Conservation (phyloP, 2,797 vertebrate species). For the Arremon aurantiirostris region DNA sequence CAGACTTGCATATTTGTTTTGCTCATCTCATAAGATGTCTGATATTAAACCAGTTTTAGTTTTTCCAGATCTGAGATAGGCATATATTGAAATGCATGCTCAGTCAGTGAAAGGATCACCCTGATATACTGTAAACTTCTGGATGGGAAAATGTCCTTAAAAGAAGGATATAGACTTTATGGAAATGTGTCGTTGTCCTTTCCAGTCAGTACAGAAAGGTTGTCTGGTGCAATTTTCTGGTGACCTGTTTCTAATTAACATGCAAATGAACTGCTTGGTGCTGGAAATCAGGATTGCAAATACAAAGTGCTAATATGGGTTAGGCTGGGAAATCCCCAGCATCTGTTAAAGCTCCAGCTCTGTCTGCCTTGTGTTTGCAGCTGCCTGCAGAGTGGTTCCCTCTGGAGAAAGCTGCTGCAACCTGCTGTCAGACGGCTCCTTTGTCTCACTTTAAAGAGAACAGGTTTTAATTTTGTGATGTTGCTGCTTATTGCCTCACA, state of each 20-base stretch:
- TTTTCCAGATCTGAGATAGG: background rate
- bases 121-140: background rate
- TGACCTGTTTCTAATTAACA: constrained; percentile 49
- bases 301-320: background rate
- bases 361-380: background rate
- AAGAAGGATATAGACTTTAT: background rate
- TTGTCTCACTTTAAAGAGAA: background rate
- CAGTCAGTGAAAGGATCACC: background rate
- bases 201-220: background rate
- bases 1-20: background rate
- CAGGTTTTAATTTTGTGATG: background rate
- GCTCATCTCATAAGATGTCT: background rate
- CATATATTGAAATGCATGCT: background rate
- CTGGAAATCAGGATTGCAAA: background rate
- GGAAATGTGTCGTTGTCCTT: background rate
- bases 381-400: background rate
- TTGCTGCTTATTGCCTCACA: background rate
- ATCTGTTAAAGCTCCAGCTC: background rate
- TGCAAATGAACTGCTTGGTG: constrained; percentile 38
- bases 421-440: background rate
- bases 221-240: constrained; percentile 25
- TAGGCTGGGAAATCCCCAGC: background rate
- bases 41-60: background rate
- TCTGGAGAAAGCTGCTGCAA: background rate
- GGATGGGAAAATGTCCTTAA: background rate